A percentile compares a stretch with the other conserved stretches of the same genome.
These are phyloP conservation scores for Poeciliopsis occidentalis DNA, from an alignment of 2,113 vertebrate genomes.

Conservation along the genomic window DNA sequence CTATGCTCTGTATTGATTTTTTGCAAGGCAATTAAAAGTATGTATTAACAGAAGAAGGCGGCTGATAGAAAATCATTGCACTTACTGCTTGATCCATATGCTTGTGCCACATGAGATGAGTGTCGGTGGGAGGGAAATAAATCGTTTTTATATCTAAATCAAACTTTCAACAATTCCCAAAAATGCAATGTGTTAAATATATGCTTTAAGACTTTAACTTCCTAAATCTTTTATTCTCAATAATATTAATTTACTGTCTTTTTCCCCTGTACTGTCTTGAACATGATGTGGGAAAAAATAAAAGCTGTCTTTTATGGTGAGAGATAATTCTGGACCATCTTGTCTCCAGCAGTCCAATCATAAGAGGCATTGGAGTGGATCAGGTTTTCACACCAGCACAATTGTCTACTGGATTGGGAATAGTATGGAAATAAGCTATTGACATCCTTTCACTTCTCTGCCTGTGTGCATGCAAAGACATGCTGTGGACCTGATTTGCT, in stretches of 20 bases:
- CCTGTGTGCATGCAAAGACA: slow-evolving; percentile 48
- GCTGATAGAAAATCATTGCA: slow-evolving; percentile 53
- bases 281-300: slow-evolving; percentile 8
- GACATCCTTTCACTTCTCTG: slow-evolving; percentile 63
- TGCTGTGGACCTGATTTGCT: slow-evolving; percentile 64
- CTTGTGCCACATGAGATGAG: slow-evolving; percentile 21
- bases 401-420: slow-evolving; percentile 54
- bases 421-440: slow-evolving; percentile 72
- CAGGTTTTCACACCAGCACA: slow-evolving; percentile 61
- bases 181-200: slow-evolving; percentile 40
- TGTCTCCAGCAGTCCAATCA: slow-evolving; percentile 63
- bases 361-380: slow-evolving; percentile 66
- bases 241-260: slow-evolving; percentile 32
- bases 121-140: slow-evolving; percentile 23
- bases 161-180: slow-evolving; percentile 18
- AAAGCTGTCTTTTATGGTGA: slow-evolving; percentile 32
- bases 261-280: slow-evolving; percentile 13
- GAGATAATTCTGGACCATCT: slow-evolving; percentile 58
- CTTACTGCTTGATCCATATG: slow-evolving; percentile 38
- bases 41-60: slow-evolving; percentile 55
- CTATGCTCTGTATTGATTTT: slow-evolving; percentile 56
- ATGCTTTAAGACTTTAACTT: slow-evolving; percentile 28
- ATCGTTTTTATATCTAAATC: slow-evolving; percentile 42
- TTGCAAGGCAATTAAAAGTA: slow-evolving; percentile 64
- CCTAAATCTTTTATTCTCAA: slow-evolving; percentile 41